phyloP scores from a whole-genome alignment of 2,888 invertebrate genomes.

The Drosophila anomalipes region DNA sequence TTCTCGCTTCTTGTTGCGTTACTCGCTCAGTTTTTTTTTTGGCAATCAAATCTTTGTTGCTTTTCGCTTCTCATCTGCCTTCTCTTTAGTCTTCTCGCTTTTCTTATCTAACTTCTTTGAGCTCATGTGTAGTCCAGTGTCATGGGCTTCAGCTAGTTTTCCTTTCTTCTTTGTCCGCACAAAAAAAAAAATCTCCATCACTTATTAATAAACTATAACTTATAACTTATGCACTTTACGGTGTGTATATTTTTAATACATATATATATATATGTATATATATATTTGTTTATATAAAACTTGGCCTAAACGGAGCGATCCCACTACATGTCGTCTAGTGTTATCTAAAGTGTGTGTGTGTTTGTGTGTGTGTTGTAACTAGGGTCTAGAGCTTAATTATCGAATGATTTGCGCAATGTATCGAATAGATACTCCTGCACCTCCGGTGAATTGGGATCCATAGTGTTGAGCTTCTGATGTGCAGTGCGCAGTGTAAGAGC shows the following conservation, averaged over 20 bases:
- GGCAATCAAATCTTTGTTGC: neutral
- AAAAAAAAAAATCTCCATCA: slow-evolving; percentile 51
- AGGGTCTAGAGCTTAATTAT: slow-evolving; percentile 83
- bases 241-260: slow-evolving; percentile 23
- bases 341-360: slow-evolving; percentile 9
- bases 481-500: slow-evolving; percentile 77
- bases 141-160: slow-evolving; percentile 4
- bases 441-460: slow-evolving; percentile 88
- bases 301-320: slow-evolving; percentile 71
- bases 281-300: slow-evolving; percentile 66
- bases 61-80: neutral
- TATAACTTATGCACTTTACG: slow-evolving; percentile 18
- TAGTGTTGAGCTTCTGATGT: slow-evolving; percentile 86
- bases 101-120: neutral
- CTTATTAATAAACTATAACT: slow-evolving; percentile 59
- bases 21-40: neutral
- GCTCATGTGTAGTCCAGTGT: slow-evolving; percentile 29
- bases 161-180: slow-evolving; percentile 7
- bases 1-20: neutral
- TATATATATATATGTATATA: slow-evolving; percentile 31
- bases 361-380: slow-evolving; percentile 8
- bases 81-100: neutral
- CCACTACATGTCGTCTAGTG: slow-evolving; percentile 33
- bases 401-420: slow-evolving; percentile 89
- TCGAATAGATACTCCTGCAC: slow-evolving; percentile 91